These are phyloP conservation scores for Mimachlamys varia DNA, from an alignment of 2,888 invertebrate species.

Conservation along the genomic window DNA sequence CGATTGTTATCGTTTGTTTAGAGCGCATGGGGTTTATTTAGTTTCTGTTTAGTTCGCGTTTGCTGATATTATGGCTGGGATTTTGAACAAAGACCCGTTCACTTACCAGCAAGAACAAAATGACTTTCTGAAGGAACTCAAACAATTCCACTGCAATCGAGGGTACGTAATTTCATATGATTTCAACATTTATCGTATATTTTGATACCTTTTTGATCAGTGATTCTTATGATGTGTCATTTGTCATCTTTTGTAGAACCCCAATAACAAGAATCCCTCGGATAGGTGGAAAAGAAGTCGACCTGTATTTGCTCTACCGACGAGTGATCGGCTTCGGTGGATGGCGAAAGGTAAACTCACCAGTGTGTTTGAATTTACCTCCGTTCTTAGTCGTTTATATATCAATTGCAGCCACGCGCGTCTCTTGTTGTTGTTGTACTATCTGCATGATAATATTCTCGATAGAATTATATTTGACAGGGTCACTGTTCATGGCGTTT, in stretches of 20 bases:
- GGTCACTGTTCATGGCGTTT: not conserved
- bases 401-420: conserved; percentile 55
- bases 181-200: conserved; percentile 12
- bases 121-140: conserved; percentile 91
- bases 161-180: conserved; percentile 86
- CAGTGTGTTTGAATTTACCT: conserved; percentile 68
- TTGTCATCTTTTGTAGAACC: conserved; percentile 83
- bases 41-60: conserved; percentile 40
- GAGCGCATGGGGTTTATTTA: conserved; percentile 45
- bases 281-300: conserved; percentile 95
- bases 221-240: conserved; percentile 47
- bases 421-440: conserved; percentile 47
- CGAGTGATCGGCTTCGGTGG: conserved; percentile 96
- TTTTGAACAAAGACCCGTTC: conserved; percentile 88
- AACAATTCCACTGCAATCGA: conserved; percentile 94
- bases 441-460: conserved; percentile 36
- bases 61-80: conserved; percentile 84
- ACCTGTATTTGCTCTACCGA: conserved; percentile 94
- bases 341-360: conserved; percentile 91
- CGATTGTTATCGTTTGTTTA: conserved; percentile 48
- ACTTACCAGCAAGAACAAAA: conserved; percentile 91
- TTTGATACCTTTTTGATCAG: conserved; percentile 35
- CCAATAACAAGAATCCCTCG: conserved; percentile 88
- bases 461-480: conserved; percentile 5
- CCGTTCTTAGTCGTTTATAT: conserved; percentile 57